phyloP scores from a whole-genome alignment of 1,140 invertebrate species.

The Ostrea edulis region DNA sequence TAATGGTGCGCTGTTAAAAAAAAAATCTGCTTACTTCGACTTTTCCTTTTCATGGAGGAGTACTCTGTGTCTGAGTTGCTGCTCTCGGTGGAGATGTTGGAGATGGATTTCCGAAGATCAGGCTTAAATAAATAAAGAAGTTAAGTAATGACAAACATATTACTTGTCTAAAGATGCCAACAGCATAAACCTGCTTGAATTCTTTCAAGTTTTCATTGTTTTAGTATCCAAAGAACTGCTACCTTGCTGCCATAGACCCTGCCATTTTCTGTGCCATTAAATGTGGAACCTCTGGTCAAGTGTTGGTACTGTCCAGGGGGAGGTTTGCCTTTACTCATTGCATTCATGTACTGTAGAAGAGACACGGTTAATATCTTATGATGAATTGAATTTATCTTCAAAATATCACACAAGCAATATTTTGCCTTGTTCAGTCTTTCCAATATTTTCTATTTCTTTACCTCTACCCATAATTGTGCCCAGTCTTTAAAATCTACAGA shows the following conservation, averaged over 20 bases:
- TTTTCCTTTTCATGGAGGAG: slow-evolving; percentile 52
- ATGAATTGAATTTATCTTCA: no score
- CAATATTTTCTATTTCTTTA: slow-evolving; percentile 43
- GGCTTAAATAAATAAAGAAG: slow-evolving; percentile 40
- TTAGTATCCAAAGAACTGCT: not conserved
- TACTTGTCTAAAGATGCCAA: no score
- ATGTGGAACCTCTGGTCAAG: slow-evolving; percentile 60
- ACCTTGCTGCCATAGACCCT: slow-evolving; percentile 65
- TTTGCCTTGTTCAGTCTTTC: no score
- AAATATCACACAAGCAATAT: no score
- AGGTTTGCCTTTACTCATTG: slow-evolving; percentile 57
- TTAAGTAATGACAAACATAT: no score
- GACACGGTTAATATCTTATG: not conserved
- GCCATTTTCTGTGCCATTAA: slow-evolving; percentile 39
- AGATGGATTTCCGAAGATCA: slow-evolving; percentile 56
- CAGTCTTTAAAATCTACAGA: slow-evolving; percentile 70
- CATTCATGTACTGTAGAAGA: slow-evolving; percentile 64
- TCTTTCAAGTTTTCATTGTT: no score
- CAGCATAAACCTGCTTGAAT: no score
- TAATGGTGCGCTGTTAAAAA: not conserved
- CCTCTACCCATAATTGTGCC: slow-evolving; percentile 69
- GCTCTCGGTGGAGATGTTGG: slow-evolving; percentile 60
- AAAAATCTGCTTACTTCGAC: slow-evolving; percentile 50
- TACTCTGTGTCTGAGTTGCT: slow-evolving; percentile 57
- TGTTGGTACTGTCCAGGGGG: slow-evolving; percentile 62